Evolutionary conservation across 2,113 vertebrate species (phyloP).

Genomic region (Lynx canadensis): DNA sequence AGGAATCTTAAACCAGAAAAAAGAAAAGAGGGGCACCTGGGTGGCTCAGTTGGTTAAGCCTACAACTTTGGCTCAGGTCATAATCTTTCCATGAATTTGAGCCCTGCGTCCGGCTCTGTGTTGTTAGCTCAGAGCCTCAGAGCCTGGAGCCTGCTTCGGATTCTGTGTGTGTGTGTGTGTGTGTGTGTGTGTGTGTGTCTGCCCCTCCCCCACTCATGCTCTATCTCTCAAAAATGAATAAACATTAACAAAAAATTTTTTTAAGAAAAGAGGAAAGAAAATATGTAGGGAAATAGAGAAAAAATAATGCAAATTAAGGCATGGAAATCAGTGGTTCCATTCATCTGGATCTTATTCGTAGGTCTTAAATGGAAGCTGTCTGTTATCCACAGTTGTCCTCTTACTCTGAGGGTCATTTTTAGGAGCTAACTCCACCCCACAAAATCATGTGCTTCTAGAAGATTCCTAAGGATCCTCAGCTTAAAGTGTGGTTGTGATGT

Average conservation of each 20-base stretch:
- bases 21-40: neutral
- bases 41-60: too few species aligned
- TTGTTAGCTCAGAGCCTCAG: too few species aligned
- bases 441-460: neutral
- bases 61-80: too few species aligned
- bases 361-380: neutral
- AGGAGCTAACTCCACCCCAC: neutral
- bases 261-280: neutral
- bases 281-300: neutral
- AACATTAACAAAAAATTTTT: too few species aligned
- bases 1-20: neutral
- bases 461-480: neutral
- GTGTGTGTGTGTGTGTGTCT: too few species aligned
- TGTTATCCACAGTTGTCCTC: neutral
- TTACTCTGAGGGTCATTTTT: neutral
- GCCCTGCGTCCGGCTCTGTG: too few species aligned
- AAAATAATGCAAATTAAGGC: neutral
- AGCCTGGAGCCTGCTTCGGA: too few species aligned
- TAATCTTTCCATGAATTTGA: too few species aligned
- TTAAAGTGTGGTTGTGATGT: neutral
- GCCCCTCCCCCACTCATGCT: too few species aligned
- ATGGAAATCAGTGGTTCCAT: neutral
- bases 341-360: neutral
- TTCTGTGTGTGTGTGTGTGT: too few species aligned
- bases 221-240: too few species aligned